Evolutionary conservation across 2,888 invertebrate species (phyloP), one percentile per base, ranked within the genome.

Genomic region (Acanthococcus lagerstroemiae): DNA sequence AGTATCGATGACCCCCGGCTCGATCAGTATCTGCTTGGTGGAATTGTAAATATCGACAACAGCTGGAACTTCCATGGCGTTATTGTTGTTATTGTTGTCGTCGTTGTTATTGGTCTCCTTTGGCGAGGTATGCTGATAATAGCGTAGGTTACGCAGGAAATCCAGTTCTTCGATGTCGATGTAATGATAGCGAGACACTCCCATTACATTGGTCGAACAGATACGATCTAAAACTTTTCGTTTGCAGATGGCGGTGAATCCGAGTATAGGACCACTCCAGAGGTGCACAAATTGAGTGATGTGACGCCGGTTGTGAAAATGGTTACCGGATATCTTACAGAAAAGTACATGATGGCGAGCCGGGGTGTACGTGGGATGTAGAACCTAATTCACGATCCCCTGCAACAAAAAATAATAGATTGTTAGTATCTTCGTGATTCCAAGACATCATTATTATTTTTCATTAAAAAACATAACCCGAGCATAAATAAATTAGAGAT

Each of bases 1-100:
- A 52, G 61, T 56, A 54, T 68, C 67, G 48, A 63, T 68, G 68
- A 66, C 70, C 65, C 66, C 71, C 66, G 56, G 70, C 67, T 67
- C 70, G 70, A 66, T 69, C 68, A 45, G 70, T 7, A 65, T 54
- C 26, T 65, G 46, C 4, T 45, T 22, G 7, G 25, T 46, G 15
- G 26, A 24, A 26, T 60, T 48, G 24, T 48, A 48, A 48, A 48
- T 48, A 24, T 60, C 60, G 22, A 60, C 25, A 17, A 60, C 50
- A 15, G 48, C 24, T 21, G 50, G 21, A n/a, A 37, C n/a, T 9
- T 37, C 37, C 37, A 37, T 9, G 12, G 37, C 12, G 37, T 37
- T n/a, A n/a, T 9, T 15, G 37, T 37, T n/a, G 37, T 37, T 37
- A 37, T 37, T 37, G 55, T 55, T 27, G 19, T 55, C 30, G 55